Base-by-base conservation (phyloP, 2,797 vertebrate genomes). In the Nothura maculosa region DNA sequence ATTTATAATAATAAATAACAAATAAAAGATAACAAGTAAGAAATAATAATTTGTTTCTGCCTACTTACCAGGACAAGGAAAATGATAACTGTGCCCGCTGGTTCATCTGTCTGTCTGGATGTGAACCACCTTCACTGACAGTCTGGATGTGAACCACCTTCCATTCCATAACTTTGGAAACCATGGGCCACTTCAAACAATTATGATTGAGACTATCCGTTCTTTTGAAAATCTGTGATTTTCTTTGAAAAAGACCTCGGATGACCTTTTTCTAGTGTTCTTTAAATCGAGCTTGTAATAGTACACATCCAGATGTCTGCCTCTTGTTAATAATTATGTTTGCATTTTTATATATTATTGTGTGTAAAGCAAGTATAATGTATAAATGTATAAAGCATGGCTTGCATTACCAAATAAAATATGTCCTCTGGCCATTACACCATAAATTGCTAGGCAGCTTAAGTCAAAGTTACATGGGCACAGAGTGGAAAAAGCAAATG, bases 51-150 rank as follows among this genome's bases (percentile, higher is more conserved):
- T 47, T 85, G 30, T 67, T 61, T 10, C 5, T 0, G 1, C 15
- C 9, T 3, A 4, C 1, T 32, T 60, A 12, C 18, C 10, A 2
- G 7, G 7, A 9, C 7, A 66, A 14, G 2, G 14, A 9, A 76
- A 36, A 72, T 3, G 6, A 17, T 17, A n/a, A 19, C 28, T 55
- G 17, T n/a, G 28, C 30, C 18, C 12, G 30, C 15, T 18, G 4
- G 30, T 19, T 14, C 52, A 19, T 19, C 52, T 63, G 27, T 12
- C 10, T 18, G 10, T 12, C 16, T 7, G 32, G 16, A 4, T 17
- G 7, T 69, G 52, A 55, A 55, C 28, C 52, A 19, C 9, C 52
- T 89, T n/a, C 0, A 0, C 7, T 63, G 27, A 12, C 10, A 15
- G 10, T 12, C 16, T 7, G 32, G 16, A 4, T 17, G 7, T 69